Evolutionary conservation across 2,797 vertebrate genomes (phyloP).

Genomic region (Coracias cyanogaster): DNA sequence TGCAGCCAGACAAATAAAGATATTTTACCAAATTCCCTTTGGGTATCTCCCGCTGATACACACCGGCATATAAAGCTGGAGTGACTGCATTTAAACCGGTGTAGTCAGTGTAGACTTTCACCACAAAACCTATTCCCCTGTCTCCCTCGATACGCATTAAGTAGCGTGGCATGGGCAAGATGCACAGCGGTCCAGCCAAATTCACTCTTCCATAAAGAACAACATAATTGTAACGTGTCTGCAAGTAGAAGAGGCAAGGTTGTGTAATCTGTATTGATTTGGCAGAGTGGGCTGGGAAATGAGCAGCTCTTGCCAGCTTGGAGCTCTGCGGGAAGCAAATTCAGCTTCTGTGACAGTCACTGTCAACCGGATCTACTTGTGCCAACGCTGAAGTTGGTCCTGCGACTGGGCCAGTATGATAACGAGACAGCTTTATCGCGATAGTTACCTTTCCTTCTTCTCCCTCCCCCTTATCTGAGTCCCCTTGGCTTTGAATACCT

Average conservation of each 20-base stretch:
- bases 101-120: background rate
- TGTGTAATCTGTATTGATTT: constrained; percentile 67
- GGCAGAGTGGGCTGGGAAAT: constrained; percentile 60
- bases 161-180: constrained; percentile 3
- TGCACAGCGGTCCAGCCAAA: constrained; percentile 39
- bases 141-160: background rate
- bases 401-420: background rate
- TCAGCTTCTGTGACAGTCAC: constrained; percentile 32
- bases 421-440: background rate
- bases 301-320: constrained; percentile 45
- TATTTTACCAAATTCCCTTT: background rate
- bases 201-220: constrained; percentile 37
- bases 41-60: background rate
- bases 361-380: background rate
- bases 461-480: background rate
- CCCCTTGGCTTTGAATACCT: background rate
- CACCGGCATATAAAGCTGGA: background rate
- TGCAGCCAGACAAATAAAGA: background rate
- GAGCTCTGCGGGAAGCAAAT: constrained; percentile 56
- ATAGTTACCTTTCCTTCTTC: background rate
- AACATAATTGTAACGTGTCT: constrained; percentile 16
- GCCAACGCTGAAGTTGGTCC: background rate
- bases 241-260: constrained; percentile 42
- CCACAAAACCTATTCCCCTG: background rate
- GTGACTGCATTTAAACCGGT: background rate